Evolutionary conservation across 2,888 invertebrate genomes (phyloP), one percentile per base, ranked within the genome.

Genomic region (Eristalinus sepulchralis): DNA sequence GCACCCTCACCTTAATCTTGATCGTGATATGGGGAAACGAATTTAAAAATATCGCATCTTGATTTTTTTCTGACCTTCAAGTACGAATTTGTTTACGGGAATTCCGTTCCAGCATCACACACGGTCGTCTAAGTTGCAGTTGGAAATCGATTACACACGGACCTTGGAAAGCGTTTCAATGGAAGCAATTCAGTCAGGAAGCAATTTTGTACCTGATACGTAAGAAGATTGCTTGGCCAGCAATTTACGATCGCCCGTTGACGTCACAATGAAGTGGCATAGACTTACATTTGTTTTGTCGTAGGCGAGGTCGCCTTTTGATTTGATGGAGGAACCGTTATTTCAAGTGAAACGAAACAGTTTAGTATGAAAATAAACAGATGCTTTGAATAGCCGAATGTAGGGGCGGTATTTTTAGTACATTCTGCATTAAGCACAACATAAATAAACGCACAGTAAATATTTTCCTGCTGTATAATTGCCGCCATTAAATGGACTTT

Each of bases 361-460:
- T 81, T 81, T 77, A 31, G 62, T 70, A 72, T 77, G 81, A 82
- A 85, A 85, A 85, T 85, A 85, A 85, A 81, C 84, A 85, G 81
- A 85, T 81, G 81, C 84, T 66, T 79, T 60, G 57, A 76, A 80
- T 70, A 55, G 64, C 55, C 66, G 47, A 72, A 39, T 57, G 53
- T 71, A 33, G 62, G 62, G 55, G 70, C 70, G 70, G 68, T 79
- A 83, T 83, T 80, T 83, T 83, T 80, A 83, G 83, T 72, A 73
- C 80, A 73, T 73, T 73, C 67, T 67, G 66, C 66, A n/a, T 53
- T 53, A 67, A 55, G 73, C 67, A 63, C 60, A 34, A 59, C 63
- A 47, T 79, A 47, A 79, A 71, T 64, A 57, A 22, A 55, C 55
- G 33, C 31, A 55, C 55, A 33, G 53, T 57, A 57, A 27, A 57